Base-by-base conservation (phyloP, 2,113 vertebrate species). In the Balaeniceps rex region DNA sequence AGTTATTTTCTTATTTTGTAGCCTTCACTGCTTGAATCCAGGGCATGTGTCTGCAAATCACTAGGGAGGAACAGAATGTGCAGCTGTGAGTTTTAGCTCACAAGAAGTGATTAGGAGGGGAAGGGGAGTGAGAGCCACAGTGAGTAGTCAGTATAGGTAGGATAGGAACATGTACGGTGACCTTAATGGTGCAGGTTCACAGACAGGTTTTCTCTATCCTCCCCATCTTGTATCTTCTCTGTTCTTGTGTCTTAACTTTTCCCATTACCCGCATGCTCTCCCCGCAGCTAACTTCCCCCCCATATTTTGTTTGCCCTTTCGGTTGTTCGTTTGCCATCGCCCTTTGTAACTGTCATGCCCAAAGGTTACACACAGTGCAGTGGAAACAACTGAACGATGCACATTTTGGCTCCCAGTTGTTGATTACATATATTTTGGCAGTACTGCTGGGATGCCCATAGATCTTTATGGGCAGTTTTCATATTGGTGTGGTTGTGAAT, bases 341-440 rank as follows among this genome's bases (percentile, higher is more conserved):
- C 33, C 57, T 61, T 64, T 47, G 15, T 49, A 79, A 52, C 4
- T 44, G 24, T 23, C 51, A 10, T 38, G 25, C 11, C 6, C 22
- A 34, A 58, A 40, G 22, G 23, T 77, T 69, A 31, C 29, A 49
- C 6, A 5, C 0, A 38, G 38, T 61, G 22, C 40, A 76, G 11
- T 76, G 66, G 70, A 47, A 72, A 76, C 22, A 74, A 33, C 29
- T 12, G 54, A 77, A 19, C 0, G 0, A n/a, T 21, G 31, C 7
- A 3, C 11, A 2, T 86, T 92, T 86, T 65, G 76, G 25, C 10
- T 63, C 17, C 44, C 63, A n/a, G 38, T 28, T 34, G 38, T 28
- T 34, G 21, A 10, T 29, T 77, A 18, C 1, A 0, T 52, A 10
- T 0, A 0, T 80, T 87, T 61, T 84, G 38, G 58, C n/a, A 36